Evolutionary conservation across 2,797 vertebrate genomes (phyloP).

Genomic region (Neoniphon sammara): DNA sequence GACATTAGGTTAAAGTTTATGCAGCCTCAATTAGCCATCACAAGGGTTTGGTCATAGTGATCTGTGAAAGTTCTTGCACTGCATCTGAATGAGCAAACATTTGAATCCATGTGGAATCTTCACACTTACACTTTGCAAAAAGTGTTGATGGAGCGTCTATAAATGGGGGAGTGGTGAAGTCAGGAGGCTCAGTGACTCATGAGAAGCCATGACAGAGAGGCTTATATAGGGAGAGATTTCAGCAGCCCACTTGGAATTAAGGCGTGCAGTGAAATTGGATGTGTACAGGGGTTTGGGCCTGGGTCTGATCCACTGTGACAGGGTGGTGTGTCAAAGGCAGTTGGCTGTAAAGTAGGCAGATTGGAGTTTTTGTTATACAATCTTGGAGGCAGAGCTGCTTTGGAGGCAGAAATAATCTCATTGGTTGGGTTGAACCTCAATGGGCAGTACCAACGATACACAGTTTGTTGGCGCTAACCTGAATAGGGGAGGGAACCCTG

Average conservation of each 20-base stretch:
- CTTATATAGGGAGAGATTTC: conserved; percentile 49
- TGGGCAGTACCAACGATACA: conserved; percentile 15
- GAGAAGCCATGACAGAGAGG: conserved; percentile 53
- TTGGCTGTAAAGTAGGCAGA: conserved; percentile 45
- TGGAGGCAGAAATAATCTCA: conserved; percentile 45
- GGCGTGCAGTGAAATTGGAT: conserved; percentile 46
- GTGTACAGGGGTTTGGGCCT: conserved; percentile 36
- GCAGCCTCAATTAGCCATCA: conserved; percentile 62
- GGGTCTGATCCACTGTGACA: conserved; percentile 59
- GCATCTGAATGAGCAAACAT: conserved; percentile 56
- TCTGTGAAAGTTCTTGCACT: conserved; percentile 52
- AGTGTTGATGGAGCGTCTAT: conserved; percentile 55
- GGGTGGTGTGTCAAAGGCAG: conserved; percentile 55
- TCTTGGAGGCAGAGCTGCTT: conserved; percentile 30
- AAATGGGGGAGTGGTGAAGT: conserved; percentile 44
- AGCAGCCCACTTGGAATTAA: conserved; percentile 54
- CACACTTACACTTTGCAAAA: conserved; percentile 27
- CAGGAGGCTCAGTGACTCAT: conserved; percentile 54
- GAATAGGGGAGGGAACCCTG: neutral
- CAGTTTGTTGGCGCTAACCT: conserved; percentile 9
- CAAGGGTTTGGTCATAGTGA: conserved; percentile 41
- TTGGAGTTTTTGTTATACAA: conserved; percentile 47
- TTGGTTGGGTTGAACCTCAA: conserved; percentile 39
- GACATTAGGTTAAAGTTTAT: conserved; percentile 53
- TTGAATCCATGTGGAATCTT: conserved; percentile 44